A percentile compares a stretch with the other conserved stretches of the same genome.
phyloP scores from a whole-genome alignment of 2,888 invertebrate genomes.

The Andrena praecox region DNA sequence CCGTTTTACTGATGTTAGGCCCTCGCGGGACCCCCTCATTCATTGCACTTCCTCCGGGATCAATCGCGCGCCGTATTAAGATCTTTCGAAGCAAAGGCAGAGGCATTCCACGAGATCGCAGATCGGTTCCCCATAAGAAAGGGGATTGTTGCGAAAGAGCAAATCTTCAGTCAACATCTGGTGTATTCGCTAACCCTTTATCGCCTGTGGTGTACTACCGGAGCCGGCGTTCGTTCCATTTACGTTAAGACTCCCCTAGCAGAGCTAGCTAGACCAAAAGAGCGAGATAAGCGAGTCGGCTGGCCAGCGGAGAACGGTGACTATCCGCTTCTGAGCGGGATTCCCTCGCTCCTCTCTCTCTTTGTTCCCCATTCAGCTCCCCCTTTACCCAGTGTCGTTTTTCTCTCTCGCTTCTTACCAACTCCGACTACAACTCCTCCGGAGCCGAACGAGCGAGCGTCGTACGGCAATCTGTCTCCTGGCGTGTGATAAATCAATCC shows the following conservation, averaged over 20 bases:
- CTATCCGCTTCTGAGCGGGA: slow-evolving; percentile 63
- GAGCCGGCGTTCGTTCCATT: slow-evolving; percentile 63
- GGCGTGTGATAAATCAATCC: slow-evolving; percentile 83
- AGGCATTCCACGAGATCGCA: not conserved
- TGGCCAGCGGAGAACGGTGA: slow-evolving; percentile 26
- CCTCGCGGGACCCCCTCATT: not conserved
- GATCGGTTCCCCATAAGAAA: not conserved
- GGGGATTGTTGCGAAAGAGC: slow-evolving; percentile 10
- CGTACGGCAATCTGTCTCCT: slow-evolving; percentile 80
- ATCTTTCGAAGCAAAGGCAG: slow-evolving; percentile 8
- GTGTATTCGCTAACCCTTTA: slow-evolving; percentile 43
- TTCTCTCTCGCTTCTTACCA: slow-evolving; percentile 52
- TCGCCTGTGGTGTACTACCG: slow-evolving; percentile 20
- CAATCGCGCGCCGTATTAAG: slow-evolving; percentile 28
- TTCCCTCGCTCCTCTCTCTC: slow-evolving; percentile 31
- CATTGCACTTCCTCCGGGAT: not conserved
- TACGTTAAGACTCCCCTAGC: slow-evolving; percentile 52
- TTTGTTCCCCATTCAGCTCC: slow-evolving; percentile 25
- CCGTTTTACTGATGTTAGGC: not conserved
- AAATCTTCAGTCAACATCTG: slow-evolving; percentile 22
- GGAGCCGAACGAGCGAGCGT: slow-evolving; percentile 64
- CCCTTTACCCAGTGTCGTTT: slow-evolving; percentile 27
- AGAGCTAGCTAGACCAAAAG: slow-evolving; percentile 54
- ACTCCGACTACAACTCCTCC: slow-evolving; percentile 57
- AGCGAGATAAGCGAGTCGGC: slow-evolving; percentile 65